Percentiles rank a stretch among this genome's conserved stretches.
Evolutionary conservation across 2,797 vertebrate genomes (phyloP).

Genomic region (Limnodromus scolopaceus): DNA sequence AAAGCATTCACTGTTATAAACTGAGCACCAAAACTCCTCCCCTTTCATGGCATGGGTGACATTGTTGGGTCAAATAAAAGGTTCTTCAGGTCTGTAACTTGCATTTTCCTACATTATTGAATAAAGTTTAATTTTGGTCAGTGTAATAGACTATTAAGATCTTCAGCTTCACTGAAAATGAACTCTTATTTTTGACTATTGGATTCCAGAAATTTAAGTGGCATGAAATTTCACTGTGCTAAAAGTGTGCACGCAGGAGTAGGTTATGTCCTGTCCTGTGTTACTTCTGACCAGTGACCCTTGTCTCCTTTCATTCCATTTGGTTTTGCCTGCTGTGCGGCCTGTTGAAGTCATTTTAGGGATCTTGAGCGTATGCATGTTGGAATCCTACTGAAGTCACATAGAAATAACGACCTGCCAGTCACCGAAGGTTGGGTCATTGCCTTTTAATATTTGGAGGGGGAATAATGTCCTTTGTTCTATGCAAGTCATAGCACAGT

Average conservation of each 20-base stretch:
- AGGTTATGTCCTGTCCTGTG: neutral
- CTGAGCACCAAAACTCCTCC: neutral
- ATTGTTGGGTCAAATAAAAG: neutral
- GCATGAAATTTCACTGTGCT: neutral
- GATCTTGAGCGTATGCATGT: neutral
- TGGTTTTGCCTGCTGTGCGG: neutral
- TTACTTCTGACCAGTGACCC: neutral
- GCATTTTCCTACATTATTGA: neutral
- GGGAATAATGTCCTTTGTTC: neutral
- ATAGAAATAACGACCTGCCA: neutral
- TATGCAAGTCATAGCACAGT: neutral
- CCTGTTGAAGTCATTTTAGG: neutral
- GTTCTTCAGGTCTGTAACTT: neutral
- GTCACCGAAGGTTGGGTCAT: neutral
- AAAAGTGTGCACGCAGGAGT: neutral
- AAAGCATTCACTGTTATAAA: neutral
- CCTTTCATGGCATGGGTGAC: neutral
- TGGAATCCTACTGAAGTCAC: neutral
- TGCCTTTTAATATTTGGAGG: neutral
- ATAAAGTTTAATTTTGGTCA: neutral
- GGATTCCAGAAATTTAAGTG: neutral
- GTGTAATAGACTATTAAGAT: neutral
- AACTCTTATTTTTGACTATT: neutral
- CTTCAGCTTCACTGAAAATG: neutral
- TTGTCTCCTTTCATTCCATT: neutral